Conservation (phyloP, 2,888 invertebrate genomes). For the Orchestes rusci region DNA sequence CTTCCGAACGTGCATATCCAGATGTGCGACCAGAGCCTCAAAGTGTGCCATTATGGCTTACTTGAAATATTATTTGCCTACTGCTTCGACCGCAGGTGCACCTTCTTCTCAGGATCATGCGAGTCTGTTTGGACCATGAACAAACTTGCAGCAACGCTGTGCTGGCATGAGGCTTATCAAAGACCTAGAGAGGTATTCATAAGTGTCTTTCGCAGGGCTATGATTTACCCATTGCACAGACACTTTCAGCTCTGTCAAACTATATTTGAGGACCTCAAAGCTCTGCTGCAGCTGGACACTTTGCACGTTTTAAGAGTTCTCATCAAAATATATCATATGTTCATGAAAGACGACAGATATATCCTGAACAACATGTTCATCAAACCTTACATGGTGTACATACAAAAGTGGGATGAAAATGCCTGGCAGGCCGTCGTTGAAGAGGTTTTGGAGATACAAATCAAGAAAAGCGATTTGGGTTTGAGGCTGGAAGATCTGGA, state of each 20-base stretch:
- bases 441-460: constrained; percentile 44
- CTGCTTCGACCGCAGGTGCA: constrained; percentile 72
- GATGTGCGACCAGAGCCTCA: constrained; percentile 46
- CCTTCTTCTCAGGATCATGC: constrained; percentile 65
- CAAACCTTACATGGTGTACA: constrained; percentile 78
- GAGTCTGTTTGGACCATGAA: constrained; percentile 84
- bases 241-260: constrained; percentile 63
- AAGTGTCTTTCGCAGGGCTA: constrained; percentile 59
- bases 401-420: constrained; percentile 59
- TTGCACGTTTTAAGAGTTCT: constrained; percentile 65
- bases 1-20: constrained; percentile 70
- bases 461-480: constrained; percentile 38
- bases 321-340: constrained; percentile 63
- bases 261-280: constrained; percentile 61
- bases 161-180: constrained; percentile 67
- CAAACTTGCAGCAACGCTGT: constrained; percentile 72
- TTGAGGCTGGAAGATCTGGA: constrained; percentile 38
- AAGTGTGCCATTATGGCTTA: constrained; percentile 55
- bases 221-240: constrained; percentile 72
- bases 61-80: constrained; percentile 78
- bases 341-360: constrained; percentile 59
- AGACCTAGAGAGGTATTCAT: constrained; percentile 54
- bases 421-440: constrained; percentile 49
- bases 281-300: constrained; percentile 50
- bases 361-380: constrained; percentile 82